Percentiles rank a stretch among this genome's conserved stretches.
Conservation (phyloP, 1,140 invertebrate species). For the Lepidurus apus region DNA sequence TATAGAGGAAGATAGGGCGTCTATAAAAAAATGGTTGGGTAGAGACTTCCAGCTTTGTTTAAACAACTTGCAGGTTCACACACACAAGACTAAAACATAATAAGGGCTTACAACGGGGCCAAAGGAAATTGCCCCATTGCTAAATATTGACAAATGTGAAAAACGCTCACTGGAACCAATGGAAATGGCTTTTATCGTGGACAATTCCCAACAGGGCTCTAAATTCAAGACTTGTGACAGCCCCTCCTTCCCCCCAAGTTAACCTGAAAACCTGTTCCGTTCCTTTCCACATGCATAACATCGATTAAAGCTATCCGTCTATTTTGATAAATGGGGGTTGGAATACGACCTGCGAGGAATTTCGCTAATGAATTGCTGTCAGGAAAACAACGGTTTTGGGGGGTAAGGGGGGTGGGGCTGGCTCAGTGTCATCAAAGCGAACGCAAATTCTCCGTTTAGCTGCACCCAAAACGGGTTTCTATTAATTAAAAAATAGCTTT, state of each 20-base stretch:
- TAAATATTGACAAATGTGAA: background rate
- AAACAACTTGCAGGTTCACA: background rate
- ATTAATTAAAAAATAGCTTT: background rate
- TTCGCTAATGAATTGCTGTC: constrained; percentile 5
- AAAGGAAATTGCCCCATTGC: background rate
- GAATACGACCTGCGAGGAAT: background rate
- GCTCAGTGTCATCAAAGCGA: background rate
- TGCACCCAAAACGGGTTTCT: background rate
- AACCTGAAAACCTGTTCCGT: background rate
- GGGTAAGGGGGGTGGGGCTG: background rate
- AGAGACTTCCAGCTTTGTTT: background rate
- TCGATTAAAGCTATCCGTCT: background rate
- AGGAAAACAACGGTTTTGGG: background rate
- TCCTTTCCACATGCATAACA: background rate
- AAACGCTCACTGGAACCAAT: background rate
- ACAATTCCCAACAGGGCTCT: background rate
- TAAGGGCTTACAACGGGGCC: background rate
- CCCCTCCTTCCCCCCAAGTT: background rate
- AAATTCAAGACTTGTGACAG: background rate
- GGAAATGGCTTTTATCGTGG: background rate
- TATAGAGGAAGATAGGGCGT: background rate
- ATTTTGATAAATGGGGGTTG: background rate
- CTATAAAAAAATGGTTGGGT: too few species aligned
- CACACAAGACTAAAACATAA: background rate
- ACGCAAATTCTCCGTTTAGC: background rate